These are phyloP conservation scores for Cristatella mucedo DNA, from an alignment of 2,888 invertebrate species.

Conservation along the genomic window DNA sequence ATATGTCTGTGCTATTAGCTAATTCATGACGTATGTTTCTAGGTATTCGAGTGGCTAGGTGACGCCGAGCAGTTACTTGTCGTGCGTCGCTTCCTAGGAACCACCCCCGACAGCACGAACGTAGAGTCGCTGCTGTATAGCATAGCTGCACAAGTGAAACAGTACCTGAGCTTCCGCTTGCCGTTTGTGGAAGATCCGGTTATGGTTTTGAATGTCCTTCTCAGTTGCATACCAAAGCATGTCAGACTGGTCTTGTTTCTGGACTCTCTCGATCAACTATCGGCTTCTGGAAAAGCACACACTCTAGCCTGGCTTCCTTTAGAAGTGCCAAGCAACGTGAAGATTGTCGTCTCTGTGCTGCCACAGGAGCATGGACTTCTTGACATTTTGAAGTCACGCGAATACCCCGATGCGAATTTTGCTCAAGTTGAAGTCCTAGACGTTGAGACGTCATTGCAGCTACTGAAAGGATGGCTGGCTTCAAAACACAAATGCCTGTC, in stretches of 20 bases:
- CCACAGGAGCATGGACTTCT: slow-evolving; percentile 5
- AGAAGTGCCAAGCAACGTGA: not conserved
- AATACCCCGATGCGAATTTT: not conserved
- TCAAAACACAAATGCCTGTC: not conserved
- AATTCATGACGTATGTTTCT: too few relatives aligned
- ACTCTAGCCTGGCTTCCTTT: slow-evolving; percentile 5
- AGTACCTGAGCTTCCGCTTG: not conserved
- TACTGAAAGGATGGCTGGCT: slow-evolving; percentile 4
- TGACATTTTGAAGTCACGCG: not conserved
- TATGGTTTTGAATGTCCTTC: not conserved
- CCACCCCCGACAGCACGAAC: slow-evolving; percentile 8
- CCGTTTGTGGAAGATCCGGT: slow-evolving; percentile 7
- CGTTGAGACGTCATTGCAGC: not conserved
- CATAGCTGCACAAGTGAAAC: not conserved
- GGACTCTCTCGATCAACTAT: slow-evolving; percentile 7
- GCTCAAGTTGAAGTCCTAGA: slow-evolving; percentile 7
- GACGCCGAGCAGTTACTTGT: not conserved
- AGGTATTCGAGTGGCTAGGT: slow-evolving; percentile 7
- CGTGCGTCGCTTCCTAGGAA: slow-evolving; percentile 5
- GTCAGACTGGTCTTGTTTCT: slow-evolving; percentile 7
- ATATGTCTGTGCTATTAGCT: too few relatives aligned
- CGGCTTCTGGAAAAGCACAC: slow-evolving; percentile 6
- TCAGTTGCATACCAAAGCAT: not conserved
- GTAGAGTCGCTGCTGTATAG: slow-evolving; percentile 2
- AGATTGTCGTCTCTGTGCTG: slow-evolving; percentile 5